phyloP scores from a whole-genome alignment of 2,113 vertebrate species.

The Corapipo altera region DNA sequence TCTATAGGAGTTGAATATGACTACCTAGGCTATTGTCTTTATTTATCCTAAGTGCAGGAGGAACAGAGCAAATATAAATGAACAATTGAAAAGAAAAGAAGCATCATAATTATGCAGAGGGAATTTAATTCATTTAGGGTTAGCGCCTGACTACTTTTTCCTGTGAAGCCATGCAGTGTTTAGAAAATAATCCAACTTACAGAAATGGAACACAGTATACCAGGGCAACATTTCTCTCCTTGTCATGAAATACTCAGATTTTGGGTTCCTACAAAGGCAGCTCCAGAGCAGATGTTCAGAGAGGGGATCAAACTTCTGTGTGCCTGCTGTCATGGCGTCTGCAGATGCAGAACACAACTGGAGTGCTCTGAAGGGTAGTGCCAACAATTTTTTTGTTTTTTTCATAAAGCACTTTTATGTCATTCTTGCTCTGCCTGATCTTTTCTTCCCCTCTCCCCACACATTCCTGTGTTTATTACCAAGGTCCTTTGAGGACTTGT shows the following conservation, averaged over 20 bases:
- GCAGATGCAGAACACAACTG: not conserved
- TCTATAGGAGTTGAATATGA: not conserved
- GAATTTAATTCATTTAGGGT: not conserved
- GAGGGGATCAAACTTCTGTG: not conserved
- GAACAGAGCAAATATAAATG: not conserved
- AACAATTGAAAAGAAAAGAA: not conserved
- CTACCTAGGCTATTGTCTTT: not conserved
- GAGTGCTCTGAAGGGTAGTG: not conserved
- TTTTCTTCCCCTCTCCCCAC: not conserved
- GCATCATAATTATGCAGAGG: not conserved
- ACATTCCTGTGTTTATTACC: not conserved
- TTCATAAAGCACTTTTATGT: not conserved
- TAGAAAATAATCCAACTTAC: not conserved
- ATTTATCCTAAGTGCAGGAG: not conserved
- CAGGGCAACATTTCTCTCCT: not conserved
- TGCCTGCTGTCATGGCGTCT: not conserved
- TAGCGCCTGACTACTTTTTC: not conserved
- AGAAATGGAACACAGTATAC: not conserved
- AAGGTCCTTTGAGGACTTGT: not conserved
- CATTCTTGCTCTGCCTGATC: not conserved
- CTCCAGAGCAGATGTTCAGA: not conserved
- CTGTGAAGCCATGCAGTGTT: not conserved
- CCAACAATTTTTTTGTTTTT: not conserved
- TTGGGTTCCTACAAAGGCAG: not conserved
- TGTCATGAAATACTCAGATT: not conserved